Evolutionary conservation across 1,140 invertebrate genomes (phyloP).

Genomic region (Panagrolaimus sp.): DNA sequence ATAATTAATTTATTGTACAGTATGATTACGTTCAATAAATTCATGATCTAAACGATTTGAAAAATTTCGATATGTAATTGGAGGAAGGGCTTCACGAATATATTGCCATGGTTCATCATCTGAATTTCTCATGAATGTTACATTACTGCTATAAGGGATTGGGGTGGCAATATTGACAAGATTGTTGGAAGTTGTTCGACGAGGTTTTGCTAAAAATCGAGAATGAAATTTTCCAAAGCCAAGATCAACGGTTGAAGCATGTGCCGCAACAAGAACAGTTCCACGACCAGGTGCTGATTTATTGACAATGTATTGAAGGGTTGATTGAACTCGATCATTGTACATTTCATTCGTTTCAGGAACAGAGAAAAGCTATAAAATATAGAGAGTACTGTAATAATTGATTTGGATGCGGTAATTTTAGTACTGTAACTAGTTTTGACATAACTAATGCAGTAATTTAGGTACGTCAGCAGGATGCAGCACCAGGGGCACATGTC

Average conservation of each 20-base stretch:
- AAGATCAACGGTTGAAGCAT: conserved; percentile 47
- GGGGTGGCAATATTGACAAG: conserved; percentile 31
- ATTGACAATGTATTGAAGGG: conserved; percentile 21
- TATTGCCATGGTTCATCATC: conserved; percentile 18
- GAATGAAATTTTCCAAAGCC: conserved; percentile 26
- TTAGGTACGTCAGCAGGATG: not conserved
- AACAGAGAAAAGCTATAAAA: conserved; percentile 17
- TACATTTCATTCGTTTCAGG: conserved; percentile 28
- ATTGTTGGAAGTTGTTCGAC: conserved; percentile 27
- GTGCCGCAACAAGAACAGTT: conserved; percentile 30
- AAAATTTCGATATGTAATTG: conserved; percentile 24
- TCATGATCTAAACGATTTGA: conserved; percentile 2
- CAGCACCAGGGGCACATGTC: too few species aligned
- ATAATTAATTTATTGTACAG: too few species aligned
- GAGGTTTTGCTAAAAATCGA: conserved; percentile 19
- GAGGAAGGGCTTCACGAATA: not conserved
- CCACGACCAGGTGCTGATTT: not conserved
- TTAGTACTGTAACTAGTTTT: not conserved
- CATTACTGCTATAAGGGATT: conserved; percentile 31
- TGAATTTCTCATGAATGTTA: conserved; percentile 17
- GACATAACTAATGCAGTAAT: not conserved
- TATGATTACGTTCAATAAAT: conserved; percentile 19
- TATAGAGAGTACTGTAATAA: not conserved
- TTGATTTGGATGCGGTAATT: not conserved
- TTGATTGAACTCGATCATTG: conserved; percentile 31